phyloP scores from a whole-genome alignment of 2,113 vertebrate species.

The Columbina picui region DNA sequence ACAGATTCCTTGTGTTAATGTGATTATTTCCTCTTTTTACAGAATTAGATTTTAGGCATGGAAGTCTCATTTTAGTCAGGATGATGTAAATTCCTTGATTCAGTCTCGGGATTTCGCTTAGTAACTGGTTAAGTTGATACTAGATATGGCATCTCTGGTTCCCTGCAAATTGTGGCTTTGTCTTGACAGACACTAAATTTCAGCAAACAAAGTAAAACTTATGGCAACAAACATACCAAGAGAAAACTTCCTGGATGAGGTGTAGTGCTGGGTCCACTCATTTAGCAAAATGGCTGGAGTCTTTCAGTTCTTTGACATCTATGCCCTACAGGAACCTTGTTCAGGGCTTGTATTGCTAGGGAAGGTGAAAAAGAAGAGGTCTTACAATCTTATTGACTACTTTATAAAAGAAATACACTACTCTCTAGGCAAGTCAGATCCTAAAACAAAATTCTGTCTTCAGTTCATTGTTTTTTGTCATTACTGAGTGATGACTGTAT shows the following conservation, averaged over 20 bases:
- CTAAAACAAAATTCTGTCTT: background rate
- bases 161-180: background rate
- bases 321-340: background rate
- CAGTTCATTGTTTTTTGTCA: background rate
- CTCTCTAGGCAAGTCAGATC: background rate
- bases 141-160: background rate
- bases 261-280: fast-evolving
- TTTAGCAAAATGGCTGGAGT: background rate
- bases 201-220: background rate
- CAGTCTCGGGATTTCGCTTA: background rate
- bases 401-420: background rate
- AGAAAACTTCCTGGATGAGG: background rate
- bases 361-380: background rate
- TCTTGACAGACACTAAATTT: background rate
- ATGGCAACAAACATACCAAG: background rate
- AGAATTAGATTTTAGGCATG: background rate
- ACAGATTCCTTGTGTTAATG: background rate
- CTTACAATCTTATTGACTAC: background rate
- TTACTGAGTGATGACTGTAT: background rate
- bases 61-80: background rate
- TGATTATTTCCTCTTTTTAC: background rate
- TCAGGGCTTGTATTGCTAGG: background rate
- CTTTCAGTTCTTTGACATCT: background rate
- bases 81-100: background rate
- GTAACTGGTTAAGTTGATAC: background rate